A percentile compares a stretch with the other conserved stretches of the same genome.
phyloP scores from a whole-genome alignment of 2,113 vertebrate species.

The Nycticorax nycticorax region DNA sequence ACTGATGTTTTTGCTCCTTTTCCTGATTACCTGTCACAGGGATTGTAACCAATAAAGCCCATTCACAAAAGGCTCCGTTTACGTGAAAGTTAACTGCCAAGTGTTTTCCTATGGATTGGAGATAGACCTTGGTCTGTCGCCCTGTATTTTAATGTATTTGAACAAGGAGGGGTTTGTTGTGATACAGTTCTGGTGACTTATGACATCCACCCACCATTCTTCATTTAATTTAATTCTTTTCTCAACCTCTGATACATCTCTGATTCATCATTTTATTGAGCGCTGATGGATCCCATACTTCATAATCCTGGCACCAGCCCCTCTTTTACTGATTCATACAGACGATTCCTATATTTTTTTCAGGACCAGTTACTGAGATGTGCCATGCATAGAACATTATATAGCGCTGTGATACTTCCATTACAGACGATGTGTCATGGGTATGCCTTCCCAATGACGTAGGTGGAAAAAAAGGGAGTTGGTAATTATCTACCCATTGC shows the following conservation, averaged over 20 bases:
- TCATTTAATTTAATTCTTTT: not conserved
- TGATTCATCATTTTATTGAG: constrained; percentile 3
- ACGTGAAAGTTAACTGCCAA: not conserved
- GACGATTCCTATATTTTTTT: not conserved
- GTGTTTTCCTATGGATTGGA: not conserved
- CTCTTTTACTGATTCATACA: not conserved
- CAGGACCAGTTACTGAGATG: not conserved
- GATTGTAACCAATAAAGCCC: not conserved
- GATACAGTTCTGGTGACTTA: not conserved
- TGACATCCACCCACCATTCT: not conserved
- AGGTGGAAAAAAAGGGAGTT: not conserved
- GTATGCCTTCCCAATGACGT: not conserved
- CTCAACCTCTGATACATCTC: not conserved
- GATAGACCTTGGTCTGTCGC: not conserved
- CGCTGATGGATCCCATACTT: not conserved
- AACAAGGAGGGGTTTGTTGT: not conserved
- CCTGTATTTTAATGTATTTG: not conserved
- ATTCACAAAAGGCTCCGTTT: not conserved
- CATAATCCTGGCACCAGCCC: not conserved
- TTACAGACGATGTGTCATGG: not conserved
- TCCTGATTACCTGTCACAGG: not conserved
- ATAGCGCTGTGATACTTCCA: not conserved
- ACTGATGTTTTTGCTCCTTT: not conserved
- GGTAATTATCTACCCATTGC: not conserved
- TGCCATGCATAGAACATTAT: not conserved